Base-by-base conservation (phyloP, 2,797 vertebrate species). In the Onychomys arenicola region DNA sequence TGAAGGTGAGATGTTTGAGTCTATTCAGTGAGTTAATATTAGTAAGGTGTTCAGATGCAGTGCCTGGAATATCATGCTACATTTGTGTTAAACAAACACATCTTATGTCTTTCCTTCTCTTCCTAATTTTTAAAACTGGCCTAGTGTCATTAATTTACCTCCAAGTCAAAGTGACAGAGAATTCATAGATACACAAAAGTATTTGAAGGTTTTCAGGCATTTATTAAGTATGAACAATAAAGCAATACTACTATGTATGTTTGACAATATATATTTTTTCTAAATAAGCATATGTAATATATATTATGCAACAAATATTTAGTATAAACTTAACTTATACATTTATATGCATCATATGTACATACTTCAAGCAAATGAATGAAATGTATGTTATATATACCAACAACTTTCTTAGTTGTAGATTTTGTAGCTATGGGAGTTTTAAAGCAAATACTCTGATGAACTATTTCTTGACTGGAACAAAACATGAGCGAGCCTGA, bases 1-100 rank as follows among this genome's bases (percentile, higher is more conserved):
- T 71, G 9, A 55, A 43, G 9, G 21, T 59, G 34, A 59, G 12
- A 87, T 88, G 73, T 80, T 23, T 40, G 76, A 73, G 55, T 8
- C 61, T 82, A 59, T 93, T 81, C 67, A 90, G 73, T 57, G 37
- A 83, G 23, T 93, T 89, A 46, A 82, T 63, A 16, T 69, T 76
- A 25, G n/a, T 32, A 77, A 52, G 75, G n/a, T 23, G 89, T 86
- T 77, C 75, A 59, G 37, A 76, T 82, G 32, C 6, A 77, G 29
- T 91, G 37, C 40, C 34, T 69, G 16, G 34, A 4, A 69, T 55
- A 89, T n/a, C n/a, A 73, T 29, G 5, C 43, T 77, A 6, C 55
- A 23, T 82, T 63, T 89, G 78, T 93, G 52, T 61, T 80, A 90
- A 75, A 67, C 29, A 93, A 21, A 61, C 65, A 55, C 43, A 61